Conservation (phyloP, 92 coral and sea anemone genomes). For the Epizoanthus rinbou region DNA sequence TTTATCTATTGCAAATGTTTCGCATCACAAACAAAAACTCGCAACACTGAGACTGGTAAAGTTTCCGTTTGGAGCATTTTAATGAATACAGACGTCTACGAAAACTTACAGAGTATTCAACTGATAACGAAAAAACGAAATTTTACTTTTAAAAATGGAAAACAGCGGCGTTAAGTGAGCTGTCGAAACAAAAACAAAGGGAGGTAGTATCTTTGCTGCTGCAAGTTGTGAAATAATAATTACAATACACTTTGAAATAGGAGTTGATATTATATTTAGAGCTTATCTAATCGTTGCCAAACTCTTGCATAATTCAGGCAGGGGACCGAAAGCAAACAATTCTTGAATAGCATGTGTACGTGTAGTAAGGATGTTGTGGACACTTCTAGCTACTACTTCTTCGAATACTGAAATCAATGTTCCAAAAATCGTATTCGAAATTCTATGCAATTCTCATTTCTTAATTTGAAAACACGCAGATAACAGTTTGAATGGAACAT, state of each 20-base stretch:
- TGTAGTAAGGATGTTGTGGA: constrained; percentile 16
- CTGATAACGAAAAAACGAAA: not conserved
- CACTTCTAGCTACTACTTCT: not conserved
- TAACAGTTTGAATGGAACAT: not conserved
- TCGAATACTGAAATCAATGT: not conserved
- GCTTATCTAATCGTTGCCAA: constrained; percentile 60
- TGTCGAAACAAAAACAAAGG: not conserved
- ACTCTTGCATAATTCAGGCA: constrained; percentile 68
- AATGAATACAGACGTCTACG: constrained; percentile 19
- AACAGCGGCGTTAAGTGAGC: not conserved
- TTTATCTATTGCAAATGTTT: not conserved
- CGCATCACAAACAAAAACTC: not conserved
- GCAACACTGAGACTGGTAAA: not conserved
- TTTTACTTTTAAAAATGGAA: not conserved
- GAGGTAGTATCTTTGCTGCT: not conserved
- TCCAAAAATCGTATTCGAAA: not conserved
- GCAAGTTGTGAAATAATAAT: constrained; percentile 13
- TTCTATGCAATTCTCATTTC: not conserved
- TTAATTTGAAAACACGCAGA: not conserved
- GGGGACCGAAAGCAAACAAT: constrained; percentile 60
- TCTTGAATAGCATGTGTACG: constrained; percentile 41
- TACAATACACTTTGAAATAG: not conserved
- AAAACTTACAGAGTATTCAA: not conserved
- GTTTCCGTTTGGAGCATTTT: constrained; percentile 4
- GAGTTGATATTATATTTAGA: constrained; percentile 62